A percentile compares a stretch with the other conserved stretches of the same genome.
These are phyloP conservation scores for Probosciger aterrimus DNA, from an alignment of 2,113 vertebrate genomes.

Conservation along the genomic window DNA sequence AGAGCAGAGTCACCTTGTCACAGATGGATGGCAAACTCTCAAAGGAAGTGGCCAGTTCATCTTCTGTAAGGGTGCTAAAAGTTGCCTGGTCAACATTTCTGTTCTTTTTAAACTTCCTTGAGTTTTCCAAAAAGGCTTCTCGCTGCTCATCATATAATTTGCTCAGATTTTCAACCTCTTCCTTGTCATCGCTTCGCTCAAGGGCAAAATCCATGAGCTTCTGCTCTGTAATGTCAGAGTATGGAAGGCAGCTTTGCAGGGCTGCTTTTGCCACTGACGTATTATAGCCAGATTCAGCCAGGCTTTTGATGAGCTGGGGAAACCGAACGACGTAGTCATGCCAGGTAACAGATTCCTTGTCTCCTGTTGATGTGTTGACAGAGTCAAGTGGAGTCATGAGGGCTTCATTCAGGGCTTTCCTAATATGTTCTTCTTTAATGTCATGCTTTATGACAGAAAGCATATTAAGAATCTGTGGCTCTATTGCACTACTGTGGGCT, in stretches of 20 bases:
- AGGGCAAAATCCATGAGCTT: background rate
- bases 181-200: background rate
- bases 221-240: background rate
- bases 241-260: background rate
- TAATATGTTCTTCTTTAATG: constrained; percentile 59
- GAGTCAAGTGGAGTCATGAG: background rate
- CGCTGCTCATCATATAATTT: background rate
- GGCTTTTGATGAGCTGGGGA: background rate
- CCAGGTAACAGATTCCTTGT: background rate
- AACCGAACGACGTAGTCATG: background rate
- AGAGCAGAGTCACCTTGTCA: constrained; percentile 36
- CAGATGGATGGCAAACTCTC: constrained; percentile 21
- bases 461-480: constrained; percentile 64
- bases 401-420: background rate
- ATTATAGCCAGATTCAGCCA: background rate
- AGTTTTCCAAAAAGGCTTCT: background rate
- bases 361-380: background rate
- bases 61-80: background rate
- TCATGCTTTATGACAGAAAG: constrained; percentile 71
- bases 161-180: background rate
- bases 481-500: background rate
- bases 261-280: background rate
- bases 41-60: background rate
- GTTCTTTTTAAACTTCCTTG: background rate
- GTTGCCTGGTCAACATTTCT: background rate